These are phyloP conservation scores for Drosophila sproati DNA, from an alignment of 1,140 invertebrate species.

Conservation along the genomic window DNA sequence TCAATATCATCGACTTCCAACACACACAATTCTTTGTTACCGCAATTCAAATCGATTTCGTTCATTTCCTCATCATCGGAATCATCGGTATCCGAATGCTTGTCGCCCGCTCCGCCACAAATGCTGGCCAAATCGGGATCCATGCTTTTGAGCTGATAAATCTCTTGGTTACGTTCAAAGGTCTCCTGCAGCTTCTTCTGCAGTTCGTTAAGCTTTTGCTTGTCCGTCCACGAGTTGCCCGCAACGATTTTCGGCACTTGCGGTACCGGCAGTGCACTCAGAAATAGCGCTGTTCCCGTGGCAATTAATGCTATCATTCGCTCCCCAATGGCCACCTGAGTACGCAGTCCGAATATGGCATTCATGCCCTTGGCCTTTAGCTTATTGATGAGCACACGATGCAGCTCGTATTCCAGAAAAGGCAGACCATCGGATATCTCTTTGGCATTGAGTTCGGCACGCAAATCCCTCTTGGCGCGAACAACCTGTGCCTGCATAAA, in stretches of 20 bases:
- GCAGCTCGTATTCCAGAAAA: slow-evolving; percentile 97
- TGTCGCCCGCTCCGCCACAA: slow-evolving; percentile 41
- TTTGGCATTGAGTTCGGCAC: slow-evolving; percentile 95
- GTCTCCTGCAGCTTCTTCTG: slow-evolving; percentile 89
- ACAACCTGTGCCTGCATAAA: slow-evolving; percentile 92
- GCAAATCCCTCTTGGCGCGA: slow-evolving; percentile 91
- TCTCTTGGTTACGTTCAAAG: slow-evolving; percentile 89
- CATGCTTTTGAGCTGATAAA: slow-evolving; percentile 87
- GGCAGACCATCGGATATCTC: slow-evolving; percentile 97
- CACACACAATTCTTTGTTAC: slow-evolving; percentile 93
- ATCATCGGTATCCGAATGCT: slow-evolving; percentile 88
- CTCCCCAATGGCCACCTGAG: slow-evolving; percentile 95
- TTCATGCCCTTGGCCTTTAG: slow-evolving; percentile 97
- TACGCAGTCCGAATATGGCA: slow-evolving; percentile 93
- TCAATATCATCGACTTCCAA: slow-evolving; percentile 95
- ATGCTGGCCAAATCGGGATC: slow-evolving; percentile 65
- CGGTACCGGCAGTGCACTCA: slow-evolving; percentile 90
- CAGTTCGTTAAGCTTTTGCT: slow-evolving; percentile 87
- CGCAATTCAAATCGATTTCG: slow-evolving; percentile 90
- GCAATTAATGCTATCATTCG: slow-evolving; percentile 94
- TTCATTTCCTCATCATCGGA: slow-evolving; percentile 91
- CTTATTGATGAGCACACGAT: slow-evolving; percentile 96
- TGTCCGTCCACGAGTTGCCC: slow-evolving; percentile 87
- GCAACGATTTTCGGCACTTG: slow-evolving; percentile 88
- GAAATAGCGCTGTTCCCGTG: slow-evolving; percentile 93